Evolutionary conservation across 2,797 vertebrate genomes (phyloP), one percentile per base, ranked within the genome.

Genomic region (Labroides dimidiatus): DNA sequence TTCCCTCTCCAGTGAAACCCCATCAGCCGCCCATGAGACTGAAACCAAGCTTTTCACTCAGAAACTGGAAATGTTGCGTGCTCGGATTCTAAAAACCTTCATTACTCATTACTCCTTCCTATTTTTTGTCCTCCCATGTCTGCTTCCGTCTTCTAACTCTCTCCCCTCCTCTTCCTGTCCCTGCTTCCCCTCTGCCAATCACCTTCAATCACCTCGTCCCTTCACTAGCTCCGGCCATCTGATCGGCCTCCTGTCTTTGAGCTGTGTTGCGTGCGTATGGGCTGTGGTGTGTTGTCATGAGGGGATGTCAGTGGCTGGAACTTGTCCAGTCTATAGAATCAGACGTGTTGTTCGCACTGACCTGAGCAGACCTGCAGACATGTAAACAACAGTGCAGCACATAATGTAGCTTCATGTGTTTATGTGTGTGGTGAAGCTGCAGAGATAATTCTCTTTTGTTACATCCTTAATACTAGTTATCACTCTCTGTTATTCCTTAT

Each of bases 281-380:
- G 83, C 60, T 54, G 61, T 13, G 62, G 23, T 48, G 47, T 56
- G 55, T 65, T 77, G 65, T 73, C 80, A 59, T 60, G 72, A 67
- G 12, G 42, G 51, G 66, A 71, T 71, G 87, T 74, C 77, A 78
- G 72, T 9, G 66, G 64, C 64, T 82, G 84, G 81, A 80, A 63
- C 80, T 49, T 59, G 72, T 86, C 85, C 63, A 79, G 78, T 76
- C 69, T 56, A 72, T 69, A 69, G 78, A 77, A 80, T 81, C 57
- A 58, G 56, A 84, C 86, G 76, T 57, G 74, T 52, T 85, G 84
- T 75, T 87, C 41, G 43, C 69, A 47, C 61, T 77, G 77, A 79
- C 80, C 80, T 64, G 74, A 80, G 14, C 62, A 54, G 78, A 75
- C 72, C 51, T 50, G 52, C 58, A 60, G 17, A 65, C 71, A 75